Percentiles rank a stretch among this genome's conserved stretches.
These are phyloP conservation scores for Xyrauchen texanus DNA, from an alignment of 2,113 vertebrate species.

Conservation along the genomic window DNA sequence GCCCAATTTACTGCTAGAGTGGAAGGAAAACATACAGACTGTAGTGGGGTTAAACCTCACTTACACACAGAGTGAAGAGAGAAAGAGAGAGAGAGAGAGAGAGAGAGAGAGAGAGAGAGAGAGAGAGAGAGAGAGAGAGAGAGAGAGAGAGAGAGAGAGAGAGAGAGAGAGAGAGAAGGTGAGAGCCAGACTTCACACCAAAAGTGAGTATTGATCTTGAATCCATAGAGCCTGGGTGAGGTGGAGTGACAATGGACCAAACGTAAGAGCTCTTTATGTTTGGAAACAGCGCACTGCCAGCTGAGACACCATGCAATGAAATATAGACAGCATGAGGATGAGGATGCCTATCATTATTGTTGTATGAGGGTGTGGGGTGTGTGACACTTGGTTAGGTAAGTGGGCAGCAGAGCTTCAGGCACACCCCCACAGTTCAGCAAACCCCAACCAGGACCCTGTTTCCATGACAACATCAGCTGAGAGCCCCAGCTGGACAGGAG, in stretches of 20 bases:
- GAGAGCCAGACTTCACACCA: neutral
- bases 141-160: neutral
- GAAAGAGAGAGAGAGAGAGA: neutral
- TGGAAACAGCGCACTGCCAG: constrained; percentile 21
- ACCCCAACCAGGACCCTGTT: constrained; percentile 47
- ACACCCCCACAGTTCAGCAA: constrained; percentile 5
- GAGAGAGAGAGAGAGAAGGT: neutral
- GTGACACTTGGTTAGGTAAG: constrained; percentile 39
- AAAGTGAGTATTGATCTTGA: constrained; percentile 38
- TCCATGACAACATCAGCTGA: constrained; percentile 62
- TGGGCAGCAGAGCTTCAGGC: constrained; percentile 16
- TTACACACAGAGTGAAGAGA: neutral
- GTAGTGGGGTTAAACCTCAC: neutral
- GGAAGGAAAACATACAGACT: constrained; percentile 36
- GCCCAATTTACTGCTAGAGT: constrained; percentile 38
- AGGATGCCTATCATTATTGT: constrained; percentile 19
- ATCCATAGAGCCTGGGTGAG: constrained; percentile 10
- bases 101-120: neutral
- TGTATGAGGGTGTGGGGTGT: neutral
- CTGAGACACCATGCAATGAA: constrained; percentile 23
- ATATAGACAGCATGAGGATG: neutral
- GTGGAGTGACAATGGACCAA: neutral
- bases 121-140: neutral
- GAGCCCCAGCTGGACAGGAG: constrained; percentile 60
- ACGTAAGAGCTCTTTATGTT: constrained; percentile 24